Conservation (phyloP, 2,888 invertebrate genomes). For the Palloptera scutellata region DNA sequence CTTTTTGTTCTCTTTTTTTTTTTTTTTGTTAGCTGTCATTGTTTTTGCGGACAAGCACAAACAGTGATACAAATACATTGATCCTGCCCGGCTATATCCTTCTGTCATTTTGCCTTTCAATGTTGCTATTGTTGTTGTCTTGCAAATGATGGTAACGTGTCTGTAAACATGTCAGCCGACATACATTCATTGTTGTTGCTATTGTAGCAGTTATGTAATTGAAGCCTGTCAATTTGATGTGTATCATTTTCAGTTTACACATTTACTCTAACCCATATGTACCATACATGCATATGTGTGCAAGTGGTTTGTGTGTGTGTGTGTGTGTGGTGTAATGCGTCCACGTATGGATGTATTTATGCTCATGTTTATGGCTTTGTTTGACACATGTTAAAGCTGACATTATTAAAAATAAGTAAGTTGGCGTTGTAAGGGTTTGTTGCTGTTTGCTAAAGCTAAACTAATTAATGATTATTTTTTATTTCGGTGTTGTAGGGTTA, state of each 20-base stretch:
- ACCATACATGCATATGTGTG: constrained; percentile 30
- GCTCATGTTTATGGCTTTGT: background rate
- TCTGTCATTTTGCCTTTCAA: background rate
- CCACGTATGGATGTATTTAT: background rate
- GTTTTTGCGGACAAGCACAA: background rate
- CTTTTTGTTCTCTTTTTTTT: background rate
- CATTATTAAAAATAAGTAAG: too few relatives aligned
- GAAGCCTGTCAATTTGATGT: constrained; percentile 42
- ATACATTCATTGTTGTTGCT: constrained; percentile 30
- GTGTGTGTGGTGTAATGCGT: background rate
- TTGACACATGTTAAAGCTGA: too few relatives aligned
- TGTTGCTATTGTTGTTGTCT: constrained; percentile 4
- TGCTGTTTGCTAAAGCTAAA: too few relatives aligned
- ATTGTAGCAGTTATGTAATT: constrained; percentile 35
- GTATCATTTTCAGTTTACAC: constrained; percentile 39
- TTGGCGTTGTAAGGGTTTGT: too few relatives aligned
- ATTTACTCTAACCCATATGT: too few relatives aligned
- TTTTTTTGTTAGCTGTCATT: too few relatives aligned
- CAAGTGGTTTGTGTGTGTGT: constrained; percentile 2
- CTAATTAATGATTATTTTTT: too few relatives aligned
- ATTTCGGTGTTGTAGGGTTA: too few relatives aligned
- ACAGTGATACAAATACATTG: background rate
- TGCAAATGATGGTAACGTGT: background rate
- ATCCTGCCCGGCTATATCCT: background rate
- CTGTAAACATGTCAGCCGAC: background rate